Conservation (phyloP, 2,888 invertebrate species). For the Operophtera brumata region DNA sequence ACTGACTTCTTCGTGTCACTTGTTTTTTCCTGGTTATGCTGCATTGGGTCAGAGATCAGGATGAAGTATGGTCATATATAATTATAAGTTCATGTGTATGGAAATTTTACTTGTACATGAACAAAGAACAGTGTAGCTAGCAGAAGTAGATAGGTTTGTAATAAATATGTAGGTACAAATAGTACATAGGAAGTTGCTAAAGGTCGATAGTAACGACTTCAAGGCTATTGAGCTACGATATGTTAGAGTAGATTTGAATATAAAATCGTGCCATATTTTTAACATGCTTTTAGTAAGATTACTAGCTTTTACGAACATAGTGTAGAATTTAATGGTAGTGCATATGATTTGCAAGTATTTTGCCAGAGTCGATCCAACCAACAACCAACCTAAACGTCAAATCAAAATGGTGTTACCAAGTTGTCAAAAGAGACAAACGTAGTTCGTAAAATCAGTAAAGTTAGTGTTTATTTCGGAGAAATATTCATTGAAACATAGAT, state of each 20-base stretch:
- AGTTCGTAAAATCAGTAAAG: conserved; percentile 66
- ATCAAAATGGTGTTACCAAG: conserved; percentile 73
- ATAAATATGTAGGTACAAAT: neutral
- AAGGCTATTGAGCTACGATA: neutral
- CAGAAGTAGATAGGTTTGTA: neutral
- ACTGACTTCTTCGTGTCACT: no score
- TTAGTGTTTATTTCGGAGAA: conserved; percentile 62
- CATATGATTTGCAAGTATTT: conserved; percentile 54
- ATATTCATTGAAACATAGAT: conserved; percentile 52
- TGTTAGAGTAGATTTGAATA: neutral
- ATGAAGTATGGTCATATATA: no score
- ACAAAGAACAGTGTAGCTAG: neutral
- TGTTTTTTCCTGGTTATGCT: no score
- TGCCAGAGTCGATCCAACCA: conserved; percentile 32
- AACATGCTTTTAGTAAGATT: conserved; percentile 21
- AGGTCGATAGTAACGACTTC: neutral
- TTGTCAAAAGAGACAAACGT: conserved; percentile 75
- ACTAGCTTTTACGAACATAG: conserved; percentile 18
- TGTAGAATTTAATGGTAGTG: conserved; percentile 47
- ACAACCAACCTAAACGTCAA: conserved; percentile 68
- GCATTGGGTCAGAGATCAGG: no score
- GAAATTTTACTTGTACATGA: neutral
- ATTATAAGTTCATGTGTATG: no score
- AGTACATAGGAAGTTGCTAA: neutral
- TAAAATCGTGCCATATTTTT: conserved; percentile 39